Percentiles rank a stretch among this genome's conserved stretches.
These are phyloP conservation scores for Acanthiza pusilla DNA, from an alignment of 2,797 vertebrate species.

Conservation along the genomic window DNA sequence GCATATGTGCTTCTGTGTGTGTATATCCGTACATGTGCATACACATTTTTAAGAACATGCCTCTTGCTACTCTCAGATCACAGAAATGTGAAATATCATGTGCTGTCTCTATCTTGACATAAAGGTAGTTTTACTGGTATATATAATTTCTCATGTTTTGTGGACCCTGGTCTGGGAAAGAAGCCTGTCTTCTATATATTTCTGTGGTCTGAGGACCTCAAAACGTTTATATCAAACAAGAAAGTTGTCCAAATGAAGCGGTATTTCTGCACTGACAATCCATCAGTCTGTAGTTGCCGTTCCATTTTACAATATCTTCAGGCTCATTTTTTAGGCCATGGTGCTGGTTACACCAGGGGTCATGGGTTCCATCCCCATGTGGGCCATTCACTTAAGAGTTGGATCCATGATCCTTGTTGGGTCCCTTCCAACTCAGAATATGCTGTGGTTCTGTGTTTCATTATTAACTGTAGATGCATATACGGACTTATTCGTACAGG, in stretches of 20 bases:
- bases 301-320: neutral
- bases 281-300: neutral
- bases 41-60: neutral
- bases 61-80: neutral
- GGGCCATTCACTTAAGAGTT: neutral
- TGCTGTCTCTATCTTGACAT: neutral
- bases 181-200: neutral
- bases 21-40: accelerated
- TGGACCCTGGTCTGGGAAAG: neutral
- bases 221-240: neutral
- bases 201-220: neutral
- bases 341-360: too few relatives aligned
- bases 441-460: neutral
- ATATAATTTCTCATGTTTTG: neutral
- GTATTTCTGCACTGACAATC: neutral
- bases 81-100: neutral
- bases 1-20: neutral
- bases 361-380: neutral
- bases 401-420: neutral
- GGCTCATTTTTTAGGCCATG: neutral
- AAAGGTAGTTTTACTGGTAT: neutral
- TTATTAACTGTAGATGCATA: neutral
- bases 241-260: neutral
- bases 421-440: neutral
- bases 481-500: neutral